phyloP scores from a whole-genome alignment of 1,140 invertebrate genomes.

The Eufriesea mexicana region DNA sequence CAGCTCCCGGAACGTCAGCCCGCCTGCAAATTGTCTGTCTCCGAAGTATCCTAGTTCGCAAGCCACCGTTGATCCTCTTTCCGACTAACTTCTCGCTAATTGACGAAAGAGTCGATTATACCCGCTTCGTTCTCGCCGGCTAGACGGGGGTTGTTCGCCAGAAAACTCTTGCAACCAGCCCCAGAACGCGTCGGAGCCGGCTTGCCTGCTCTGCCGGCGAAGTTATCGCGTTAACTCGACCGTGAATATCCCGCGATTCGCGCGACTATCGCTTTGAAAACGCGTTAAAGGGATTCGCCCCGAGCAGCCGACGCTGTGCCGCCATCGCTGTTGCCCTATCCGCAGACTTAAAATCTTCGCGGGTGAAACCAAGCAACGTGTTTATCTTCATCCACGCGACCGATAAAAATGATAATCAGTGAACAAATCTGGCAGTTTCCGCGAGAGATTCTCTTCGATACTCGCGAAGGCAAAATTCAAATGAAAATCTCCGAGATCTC shows the following conservation, averaged over 20 bases:
- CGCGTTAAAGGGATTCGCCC: neutral
- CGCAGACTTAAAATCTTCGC: neutral
- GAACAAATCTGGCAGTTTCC: too few species aligned
- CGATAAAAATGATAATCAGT: too few species aligned
- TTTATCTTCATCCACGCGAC: too few species aligned
- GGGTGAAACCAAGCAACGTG: too few species aligned
- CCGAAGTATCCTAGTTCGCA: neutral
- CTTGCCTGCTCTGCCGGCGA: too few species aligned
- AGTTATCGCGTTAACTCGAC: constrained; percentile 31
- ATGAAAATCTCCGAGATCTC: neutral
- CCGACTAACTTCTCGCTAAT: constrained; percentile 1
- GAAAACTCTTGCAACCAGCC: neutral
- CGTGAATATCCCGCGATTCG: constrained; percentile 18
- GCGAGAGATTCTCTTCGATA: too few species aligned
- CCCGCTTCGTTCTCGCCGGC: neutral
- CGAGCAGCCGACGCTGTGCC: neutral
- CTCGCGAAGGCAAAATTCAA: neutral
- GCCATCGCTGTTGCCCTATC: neutral
- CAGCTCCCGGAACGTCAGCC: too few species aligned
- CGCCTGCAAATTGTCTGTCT: neutral
- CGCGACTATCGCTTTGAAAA: constrained; percentile 3
- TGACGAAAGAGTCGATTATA: constrained; percentile 12
- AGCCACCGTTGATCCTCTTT: neutral
- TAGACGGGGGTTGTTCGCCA: neutral
- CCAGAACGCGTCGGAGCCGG: neutral